phyloP scores from a whole-genome alignment of 1,140 invertebrate species.

The Mycetomoellerius zeteki region DNA sequence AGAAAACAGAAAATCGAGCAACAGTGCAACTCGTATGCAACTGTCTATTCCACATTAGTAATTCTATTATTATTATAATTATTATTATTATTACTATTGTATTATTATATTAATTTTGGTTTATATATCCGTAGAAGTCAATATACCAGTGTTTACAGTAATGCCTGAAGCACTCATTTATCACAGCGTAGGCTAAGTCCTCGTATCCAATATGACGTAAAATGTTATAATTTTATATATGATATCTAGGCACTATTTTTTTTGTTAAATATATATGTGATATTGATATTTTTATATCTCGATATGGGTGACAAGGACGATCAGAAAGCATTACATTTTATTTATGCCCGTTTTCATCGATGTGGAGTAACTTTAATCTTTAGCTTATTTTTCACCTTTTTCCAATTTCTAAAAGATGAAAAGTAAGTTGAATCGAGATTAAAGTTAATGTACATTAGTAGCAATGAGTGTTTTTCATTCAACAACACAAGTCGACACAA shows the following conservation, averaged over 20 bases:
- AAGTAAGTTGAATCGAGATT: too few relatives aligned
- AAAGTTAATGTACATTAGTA: too few relatives aligned
- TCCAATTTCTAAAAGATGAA: too few relatives aligned
- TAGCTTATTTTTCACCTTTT: too few relatives aligned
- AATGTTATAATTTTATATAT: constrained; percentile 3
- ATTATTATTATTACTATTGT: constrained; percentile 73
- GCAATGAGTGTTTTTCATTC: too few relatives aligned
- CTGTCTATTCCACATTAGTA: constrained; percentile 79
- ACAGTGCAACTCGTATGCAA: constrained; percentile 61
- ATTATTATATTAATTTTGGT: constrained; percentile 83
- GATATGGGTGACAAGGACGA: neutral
- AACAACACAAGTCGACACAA: too few relatives aligned
- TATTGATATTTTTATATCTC: constrained; percentile 15
- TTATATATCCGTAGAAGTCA: constrained; percentile 84
- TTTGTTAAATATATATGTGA: constrained; percentile 4
- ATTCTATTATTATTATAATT: constrained; percentile 74
- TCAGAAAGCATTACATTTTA: neutral
- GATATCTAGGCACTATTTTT: constrained; percentile 14
- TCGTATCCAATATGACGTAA: neutral
- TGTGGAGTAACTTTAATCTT: too few relatives aligned
- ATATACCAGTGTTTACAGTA: constrained; percentile 85
- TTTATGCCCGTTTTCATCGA: neutral
- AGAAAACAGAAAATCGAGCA: constrained; percentile 38
- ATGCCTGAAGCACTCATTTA: constrained; percentile 2
- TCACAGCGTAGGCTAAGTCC: neutral